Evolutionary conservation across 2,113 vertebrate species (phyloP), one percentile per base, ranked within the genome.

Genomic region (Nothocercus julius): DNA sequence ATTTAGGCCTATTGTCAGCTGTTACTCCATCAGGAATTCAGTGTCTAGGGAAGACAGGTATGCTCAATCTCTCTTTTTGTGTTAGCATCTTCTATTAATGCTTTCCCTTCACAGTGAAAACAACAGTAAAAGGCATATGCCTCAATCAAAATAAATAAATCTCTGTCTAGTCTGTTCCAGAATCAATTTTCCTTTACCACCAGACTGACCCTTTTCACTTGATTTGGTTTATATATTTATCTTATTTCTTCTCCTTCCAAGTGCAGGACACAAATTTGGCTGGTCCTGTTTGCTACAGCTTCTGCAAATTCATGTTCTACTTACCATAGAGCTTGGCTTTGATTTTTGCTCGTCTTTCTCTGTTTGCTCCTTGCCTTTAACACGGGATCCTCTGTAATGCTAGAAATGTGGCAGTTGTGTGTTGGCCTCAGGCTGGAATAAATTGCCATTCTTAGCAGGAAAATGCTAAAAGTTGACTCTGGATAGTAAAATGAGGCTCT

Each of bases 11-110:
- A 63, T 32, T 87, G 18, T 20, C 19, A 77, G 20, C 19, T 45
- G 4, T 88, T 74, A 42, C 11, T 70, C 20, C 5, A 2, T 45
- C 0, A 0, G 5, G 14, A 28, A 47, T 53, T 64, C 2, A 1
- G 25, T 63, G 70, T 18, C 45, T 61, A 63, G 36, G 74, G 56
- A 85, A 82, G 83, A 81, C 1, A 63, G 34, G 22, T 74, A 36
- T 19, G 4, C 11, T 47, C 27, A 45, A 22, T 61, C 45, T 81
- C 47, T 4, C 13, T 18, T 88, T 84, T 75, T 44, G 28, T 70
- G 53, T 53, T 40, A 56, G 17, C 1, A 3, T 84, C 20, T 20
- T 77, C 19, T 76, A 83, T 9, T 77, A 78, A 58, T 54, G 19
- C 6, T 80, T 85, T 89, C 24, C 90, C 25, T 72, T 64, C 47